Evolutionary conservation across 1,140 invertebrate genomes (phyloP).

Genomic region (Orussus abietinus): DNA sequence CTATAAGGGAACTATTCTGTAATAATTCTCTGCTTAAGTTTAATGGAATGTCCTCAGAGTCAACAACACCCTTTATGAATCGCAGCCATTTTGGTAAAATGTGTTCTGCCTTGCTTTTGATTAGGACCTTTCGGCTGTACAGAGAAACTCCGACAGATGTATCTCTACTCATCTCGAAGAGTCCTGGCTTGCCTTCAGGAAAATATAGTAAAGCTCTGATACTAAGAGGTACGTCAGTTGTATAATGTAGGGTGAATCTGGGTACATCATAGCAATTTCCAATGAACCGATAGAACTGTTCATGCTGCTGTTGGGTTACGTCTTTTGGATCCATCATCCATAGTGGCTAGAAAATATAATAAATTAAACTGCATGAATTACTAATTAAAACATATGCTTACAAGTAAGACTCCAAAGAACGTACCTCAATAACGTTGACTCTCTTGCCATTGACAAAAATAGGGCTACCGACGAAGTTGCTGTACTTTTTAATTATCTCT

Average conservation of each 20-base stretch:
- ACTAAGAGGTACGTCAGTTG: slow-evolving; percentile 84
- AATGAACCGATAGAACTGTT: slow-evolving; percentile 88
- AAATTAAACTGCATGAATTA: slow-evolving; percentile 12
- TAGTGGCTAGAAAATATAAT: slow-evolving; percentile 66
- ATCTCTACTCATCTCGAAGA: slow-evolving; percentile 88
- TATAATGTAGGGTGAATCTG: slow-evolving; percentile 79
- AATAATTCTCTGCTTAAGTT: slow-evolving; percentile 94
- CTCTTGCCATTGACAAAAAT: slow-evolving; percentile 87
- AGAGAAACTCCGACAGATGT: slow-evolving; percentile 77
- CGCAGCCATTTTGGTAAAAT: slow-evolving; percentile 91
- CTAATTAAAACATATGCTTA: neutral
- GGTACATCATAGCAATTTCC: slow-evolving; percentile 81
- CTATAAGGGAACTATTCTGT: slow-evolving; percentile 88
- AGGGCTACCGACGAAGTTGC: slow-evolving; percentile 92
- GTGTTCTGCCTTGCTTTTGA: slow-evolving; percentile 86
- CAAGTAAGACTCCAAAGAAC: slow-evolving; percentile 12
- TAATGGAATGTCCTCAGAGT: slow-evolving; percentile 96
- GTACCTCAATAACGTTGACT: slow-evolving; percentile 78
- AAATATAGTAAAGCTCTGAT: slow-evolving; percentile 90
- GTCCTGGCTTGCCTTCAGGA: slow-evolving; percentile 81
- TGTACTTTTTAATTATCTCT: slow-evolving; percentile 93
- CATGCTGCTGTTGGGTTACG: slow-evolving; percentile 80
- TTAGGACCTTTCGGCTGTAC: slow-evolving; percentile 86
- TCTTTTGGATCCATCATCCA: slow-evolving; percentile 92
- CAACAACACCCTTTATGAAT: slow-evolving; percentile 94